Evolutionary conservation across 2,113 vertebrate genomes (phyloP).

Genomic region (Zosterops lateralis): DNA sequence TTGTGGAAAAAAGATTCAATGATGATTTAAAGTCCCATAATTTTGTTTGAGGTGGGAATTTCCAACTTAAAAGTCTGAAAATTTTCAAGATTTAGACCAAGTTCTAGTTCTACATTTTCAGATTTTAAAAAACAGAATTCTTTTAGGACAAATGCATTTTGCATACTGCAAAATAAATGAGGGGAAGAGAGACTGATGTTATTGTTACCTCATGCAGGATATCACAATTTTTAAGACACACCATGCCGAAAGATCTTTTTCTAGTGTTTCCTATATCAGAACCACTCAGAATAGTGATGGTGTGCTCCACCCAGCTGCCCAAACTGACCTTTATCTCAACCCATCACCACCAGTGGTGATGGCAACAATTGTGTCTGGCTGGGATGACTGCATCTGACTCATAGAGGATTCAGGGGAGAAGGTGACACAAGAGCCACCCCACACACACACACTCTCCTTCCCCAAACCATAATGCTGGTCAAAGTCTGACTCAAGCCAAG

Average conservation of each 20-base stretch:
- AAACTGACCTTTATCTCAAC: not conserved
- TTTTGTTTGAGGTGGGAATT: not conserved
- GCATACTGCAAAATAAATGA: not conserved
- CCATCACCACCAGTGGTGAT: not conserved
- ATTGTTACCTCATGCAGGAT: not conserved
- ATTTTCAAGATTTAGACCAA: not conserved
- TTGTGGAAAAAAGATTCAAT: not conserved
- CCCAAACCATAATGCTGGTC: not conserved
- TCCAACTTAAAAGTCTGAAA: not conserved
- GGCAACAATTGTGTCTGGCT: not conserved
- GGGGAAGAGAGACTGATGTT: not conserved
- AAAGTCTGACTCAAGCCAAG: not conserved
- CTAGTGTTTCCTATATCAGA: not conserved
- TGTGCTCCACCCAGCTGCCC: not conserved
- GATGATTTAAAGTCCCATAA: not conserved
- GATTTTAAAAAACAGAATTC: not conserved
- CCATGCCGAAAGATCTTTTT: not conserved
- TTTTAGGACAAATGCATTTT: not conserved
- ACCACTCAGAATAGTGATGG: not conserved
- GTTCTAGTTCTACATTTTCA: not conserved
- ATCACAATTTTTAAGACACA: constrained; percentile 1
- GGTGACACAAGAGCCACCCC: not conserved
- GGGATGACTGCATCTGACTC: not conserved
- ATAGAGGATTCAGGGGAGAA: not conserved
- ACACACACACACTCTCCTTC: not conserved